Percentiles rank a stretch among this genome's conserved stretches.
Evolutionary conservation across 2,113 vertebrate genomes (phyloP).

Genomic region (Lampris megalopsis): DNA sequence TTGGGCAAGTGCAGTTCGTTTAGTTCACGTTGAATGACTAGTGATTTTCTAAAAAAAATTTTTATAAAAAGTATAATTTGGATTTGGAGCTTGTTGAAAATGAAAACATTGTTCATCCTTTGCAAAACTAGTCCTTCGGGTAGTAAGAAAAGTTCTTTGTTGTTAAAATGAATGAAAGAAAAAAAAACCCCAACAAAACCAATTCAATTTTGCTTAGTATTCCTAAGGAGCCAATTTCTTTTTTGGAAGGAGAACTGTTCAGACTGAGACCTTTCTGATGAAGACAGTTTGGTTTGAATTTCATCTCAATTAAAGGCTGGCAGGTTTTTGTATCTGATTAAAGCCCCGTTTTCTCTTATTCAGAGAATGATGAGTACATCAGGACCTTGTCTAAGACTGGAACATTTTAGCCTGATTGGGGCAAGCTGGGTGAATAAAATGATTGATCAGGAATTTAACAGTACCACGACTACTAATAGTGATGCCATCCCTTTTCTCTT

Average conservation of each 20-base stretch:
- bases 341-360: not conserved
- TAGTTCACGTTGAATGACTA: constrained; percentile 4
- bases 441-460: not conserved
- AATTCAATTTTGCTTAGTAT: no score
- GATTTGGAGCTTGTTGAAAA: no score
- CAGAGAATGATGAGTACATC: not conserved
- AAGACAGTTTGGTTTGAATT: not conserved
- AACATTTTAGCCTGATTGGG: not conserved
- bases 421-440: not conserved
- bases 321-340: not conserved
- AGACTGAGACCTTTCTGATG: not conserved
- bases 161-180: no score
- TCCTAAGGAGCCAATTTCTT: not conserved
- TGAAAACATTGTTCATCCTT: no score
- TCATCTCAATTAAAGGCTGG: not conserved
- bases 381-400: no score
- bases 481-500: no score
- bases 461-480: not conserved
- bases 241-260: not conserved
- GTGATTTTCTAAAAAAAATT: not conserved
- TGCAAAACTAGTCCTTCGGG: no score
- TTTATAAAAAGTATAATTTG: not conserved
- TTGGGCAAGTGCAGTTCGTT: constrained; percentile 9
- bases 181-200: no score
- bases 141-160: no score